Percentiles rank a stretch among this genome's conserved stretches.
These are phyloP conservation scores for Zaprionus camerounensis DNA, from an alignment of 1,140 invertebrate genomes.

Conservation along the genomic window DNA sequence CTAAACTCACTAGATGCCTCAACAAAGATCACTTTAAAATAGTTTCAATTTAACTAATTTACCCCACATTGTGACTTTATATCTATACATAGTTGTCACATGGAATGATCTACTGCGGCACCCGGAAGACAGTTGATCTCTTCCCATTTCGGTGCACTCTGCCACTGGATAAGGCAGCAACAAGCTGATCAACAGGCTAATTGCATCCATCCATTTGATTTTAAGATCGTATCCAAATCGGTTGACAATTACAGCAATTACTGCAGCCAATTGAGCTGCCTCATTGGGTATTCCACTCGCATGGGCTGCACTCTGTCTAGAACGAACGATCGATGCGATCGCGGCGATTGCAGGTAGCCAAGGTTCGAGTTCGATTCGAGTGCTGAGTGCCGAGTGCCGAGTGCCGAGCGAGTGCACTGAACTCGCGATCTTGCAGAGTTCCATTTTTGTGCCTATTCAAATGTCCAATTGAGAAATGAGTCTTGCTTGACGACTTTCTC, in stretches of 20 bases:
- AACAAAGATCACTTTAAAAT: neutral
- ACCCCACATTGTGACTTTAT: neutral
- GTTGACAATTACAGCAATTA: neutral
- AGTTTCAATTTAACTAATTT: neutral
- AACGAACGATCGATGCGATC: neutral
- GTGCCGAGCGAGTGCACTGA: constrained; percentile 12
- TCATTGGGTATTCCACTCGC: constrained; percentile 1
- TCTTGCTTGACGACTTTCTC: constrained; percentile 69
- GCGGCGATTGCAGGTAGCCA: neutral
- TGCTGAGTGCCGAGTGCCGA: neutral
- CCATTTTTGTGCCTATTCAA: constrained; percentile 8
- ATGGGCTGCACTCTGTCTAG: constrained; percentile 1
- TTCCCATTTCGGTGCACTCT: neutral
- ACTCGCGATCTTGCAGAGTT: constrained; percentile 5
- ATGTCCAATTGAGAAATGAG: constrained; percentile 14
- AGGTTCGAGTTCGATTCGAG: neutral
- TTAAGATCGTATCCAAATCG: neutral
- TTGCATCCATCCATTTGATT: neutral
- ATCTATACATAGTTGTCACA: neutral
- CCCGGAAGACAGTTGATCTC: neutral
- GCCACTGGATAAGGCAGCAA: neutral
- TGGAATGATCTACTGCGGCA: neutral
- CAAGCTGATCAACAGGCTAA: neutral
- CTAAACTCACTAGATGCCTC: neutral
- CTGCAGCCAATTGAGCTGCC: neutral